Evolutionary conservation across 2,888 invertebrate species (phyloP), one percentile per base, ranked within the genome.

Genomic region (Drosophila quasianomalipes): DNA sequence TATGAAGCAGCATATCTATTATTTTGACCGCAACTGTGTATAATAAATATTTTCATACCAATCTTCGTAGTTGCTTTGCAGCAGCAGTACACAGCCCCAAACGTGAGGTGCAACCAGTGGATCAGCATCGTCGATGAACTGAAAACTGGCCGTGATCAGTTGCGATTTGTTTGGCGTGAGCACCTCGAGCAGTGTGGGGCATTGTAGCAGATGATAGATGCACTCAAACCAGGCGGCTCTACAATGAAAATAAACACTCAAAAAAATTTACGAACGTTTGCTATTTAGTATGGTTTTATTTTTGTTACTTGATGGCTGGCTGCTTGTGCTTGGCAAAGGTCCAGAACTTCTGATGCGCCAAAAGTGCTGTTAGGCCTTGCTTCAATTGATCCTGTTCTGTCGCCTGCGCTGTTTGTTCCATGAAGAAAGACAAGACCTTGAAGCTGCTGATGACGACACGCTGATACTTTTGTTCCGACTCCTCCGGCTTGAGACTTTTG

Each of bases 71-170:
- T 94, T 94, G 53, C 94, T 94, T 81, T 96, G 94, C 57, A 95
- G 92, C 44, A 95, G 93, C 53, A 98, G 93, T 73, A 96, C 94
- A 64, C 96, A 95, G 84, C 96, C 96, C 98, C 98, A 98, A 31
- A 97, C 95, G 74, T 95, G 94, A 0, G 95, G 94, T 59, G 96
- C 94, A 33, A 96, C 95, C 30, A 94, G 92, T 3, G 96, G 95
- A 90, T 97, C 97, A 28, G 94, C 94, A 89, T 96, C 96, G 91
- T 96, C 96, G 57, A 97, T 93, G 87, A 95, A 95, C 58, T 92
- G 91, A 85, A 97, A 95, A 47, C 96, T 95, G 22, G 95, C 93
- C 3, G 94, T 94, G 39, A 95, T 93, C 0, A 96, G 90, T 81
- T 95, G 95, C 67, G 94, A 93, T 47, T 95, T 95, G 85, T 95